These are phyloP conservation scores for Archaeoteleia sp. DNA, from an alignment of 2,888 invertebrate species.

Conservation along the genomic window DNA sequence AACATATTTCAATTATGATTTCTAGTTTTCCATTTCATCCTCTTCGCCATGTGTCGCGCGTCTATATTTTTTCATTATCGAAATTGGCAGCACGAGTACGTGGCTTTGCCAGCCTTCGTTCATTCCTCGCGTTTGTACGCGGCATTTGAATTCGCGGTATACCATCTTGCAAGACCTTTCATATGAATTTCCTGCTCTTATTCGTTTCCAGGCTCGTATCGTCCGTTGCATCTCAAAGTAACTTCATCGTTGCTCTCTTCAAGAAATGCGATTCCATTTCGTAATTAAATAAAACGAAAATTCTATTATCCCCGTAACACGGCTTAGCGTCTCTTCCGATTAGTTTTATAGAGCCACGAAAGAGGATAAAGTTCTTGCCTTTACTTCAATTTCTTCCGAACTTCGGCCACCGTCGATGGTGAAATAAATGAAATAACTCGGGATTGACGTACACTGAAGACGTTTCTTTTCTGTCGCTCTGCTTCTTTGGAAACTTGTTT, in stretches of 20 bases:
- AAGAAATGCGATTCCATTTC: conserved; percentile 13
- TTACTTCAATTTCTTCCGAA: conserved; percentile 12
- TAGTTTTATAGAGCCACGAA: conserved; percentile 33
- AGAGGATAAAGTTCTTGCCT: conserved; percentile 28
- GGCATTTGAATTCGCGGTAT: neutral
- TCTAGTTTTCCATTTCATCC: too few species aligned
- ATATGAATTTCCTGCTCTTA: neutral
- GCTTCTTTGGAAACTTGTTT: conserved; percentile 15
- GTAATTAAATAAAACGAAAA: conserved; percentile 49
- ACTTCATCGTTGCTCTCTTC: neutral
- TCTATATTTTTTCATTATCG: neutral
- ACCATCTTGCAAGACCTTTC: neutral
- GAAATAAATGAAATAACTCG: conserved; percentile 43
- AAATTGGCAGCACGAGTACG: neutral
- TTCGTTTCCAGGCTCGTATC: neutral
- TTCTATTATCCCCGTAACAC: conserved; percentile 40
- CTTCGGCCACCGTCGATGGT: conserved; percentile 32
- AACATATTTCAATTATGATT: too few species aligned
- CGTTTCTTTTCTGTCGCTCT: conserved; percentile 24
- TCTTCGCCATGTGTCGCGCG: too few species aligned
- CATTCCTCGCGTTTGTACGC: neutral
- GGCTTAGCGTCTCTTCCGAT: conserved; percentile 41
- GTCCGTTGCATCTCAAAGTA: conserved; percentile 10
- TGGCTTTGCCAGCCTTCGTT: too few species aligned
- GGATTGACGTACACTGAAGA: conserved; percentile 20